Evolutionary conservation across 1,140 invertebrate species (phyloP), one percentile per base, ranked within the genome.

Genomic region (Trachymyrmex cornetzi): DNA sequence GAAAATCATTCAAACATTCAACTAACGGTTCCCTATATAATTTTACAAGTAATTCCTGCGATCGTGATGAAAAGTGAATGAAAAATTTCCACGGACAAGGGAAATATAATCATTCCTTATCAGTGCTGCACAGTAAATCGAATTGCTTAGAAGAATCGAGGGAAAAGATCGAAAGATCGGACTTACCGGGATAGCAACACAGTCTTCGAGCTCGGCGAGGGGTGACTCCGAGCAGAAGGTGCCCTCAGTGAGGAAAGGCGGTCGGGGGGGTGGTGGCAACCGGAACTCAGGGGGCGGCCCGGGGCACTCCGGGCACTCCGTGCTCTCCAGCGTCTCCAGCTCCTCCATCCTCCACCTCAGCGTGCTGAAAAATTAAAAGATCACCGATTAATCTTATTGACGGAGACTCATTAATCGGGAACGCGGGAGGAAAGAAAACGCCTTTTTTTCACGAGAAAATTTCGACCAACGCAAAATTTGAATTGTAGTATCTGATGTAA

Each of bases 281-380:
- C 94, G 94, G 92, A 95, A 95, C 92, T 95, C 93, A 57, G 95
- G 95, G 89, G 94, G 94, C 87, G 94, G 94, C 90, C 94, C 94
- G 86, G 94, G 92, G 91, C 94, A 95, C 88, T 95, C 94, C 87
- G 94, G 94, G 91, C 94, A 95, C 91, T 95, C 94, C 89, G 93
- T 94, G 92, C 92, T 94, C 91, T 95, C 94, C 93, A 95, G 91
- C 94, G 94, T 94, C 92, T 95, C 94, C 91, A 95, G 90, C 92
- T 95, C 94, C 92, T 95, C 93, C 94, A 95, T 95, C 92, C 94
- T 94, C 94, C 94, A 94, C 93, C 93, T 94, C 92, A 93, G 88
- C 91, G 93, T 94, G 90, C 94, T 95, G 92, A 93, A 93, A 84
- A 91, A 92, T 77, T 88, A 88, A 82, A 91, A 91, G 92, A 93